A percentile compares a stretch with the other conserved stretches of the same genome.
phyloP scores from a whole-genome alignment of 2,797 vertebrate genomes.

The Buphagus erythrorhynchus region DNA sequence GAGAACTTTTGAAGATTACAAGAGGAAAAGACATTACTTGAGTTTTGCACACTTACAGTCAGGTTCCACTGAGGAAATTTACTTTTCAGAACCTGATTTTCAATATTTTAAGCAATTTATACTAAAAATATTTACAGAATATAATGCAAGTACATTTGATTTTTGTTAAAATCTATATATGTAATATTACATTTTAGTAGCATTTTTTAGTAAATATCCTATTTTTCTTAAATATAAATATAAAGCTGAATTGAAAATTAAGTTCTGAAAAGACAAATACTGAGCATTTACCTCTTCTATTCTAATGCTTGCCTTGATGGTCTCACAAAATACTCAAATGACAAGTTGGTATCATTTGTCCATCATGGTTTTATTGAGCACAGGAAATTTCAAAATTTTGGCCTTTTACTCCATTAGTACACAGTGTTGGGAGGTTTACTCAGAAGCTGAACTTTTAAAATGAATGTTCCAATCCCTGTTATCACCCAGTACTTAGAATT shows the following conservation, averaged over 20 bases:
- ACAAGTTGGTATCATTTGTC: not conserved
- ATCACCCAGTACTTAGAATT: not conserved
- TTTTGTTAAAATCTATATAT: not conserved
- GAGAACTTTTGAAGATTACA: not conserved
- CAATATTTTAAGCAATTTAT: not conserved
- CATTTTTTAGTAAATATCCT: not conserved
- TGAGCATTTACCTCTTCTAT: not conserved
- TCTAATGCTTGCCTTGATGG: not conserved
- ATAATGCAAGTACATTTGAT: not conserved
- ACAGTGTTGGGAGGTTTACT: not conserved
- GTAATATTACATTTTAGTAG: not conserved
- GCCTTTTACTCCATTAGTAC: not conserved
- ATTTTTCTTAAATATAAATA: not conserved
- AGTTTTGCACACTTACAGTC: not conserved
- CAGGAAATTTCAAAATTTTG: not conserved
- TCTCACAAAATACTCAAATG: not conserved
- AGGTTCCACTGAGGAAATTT: not conserved
- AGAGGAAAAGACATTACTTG: not conserved
- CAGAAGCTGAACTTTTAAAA: not conserved
- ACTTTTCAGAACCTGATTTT: not conserved
- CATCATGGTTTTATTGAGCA: not conserved
- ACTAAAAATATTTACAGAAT: not conserved
- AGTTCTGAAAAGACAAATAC: not conserved
- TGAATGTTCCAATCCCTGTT: not conserved
- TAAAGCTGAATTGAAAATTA: not conserved